Evolutionary conservation across 2,888 invertebrate species (phyloP).

Genomic region (Seira musarum): DNA sequence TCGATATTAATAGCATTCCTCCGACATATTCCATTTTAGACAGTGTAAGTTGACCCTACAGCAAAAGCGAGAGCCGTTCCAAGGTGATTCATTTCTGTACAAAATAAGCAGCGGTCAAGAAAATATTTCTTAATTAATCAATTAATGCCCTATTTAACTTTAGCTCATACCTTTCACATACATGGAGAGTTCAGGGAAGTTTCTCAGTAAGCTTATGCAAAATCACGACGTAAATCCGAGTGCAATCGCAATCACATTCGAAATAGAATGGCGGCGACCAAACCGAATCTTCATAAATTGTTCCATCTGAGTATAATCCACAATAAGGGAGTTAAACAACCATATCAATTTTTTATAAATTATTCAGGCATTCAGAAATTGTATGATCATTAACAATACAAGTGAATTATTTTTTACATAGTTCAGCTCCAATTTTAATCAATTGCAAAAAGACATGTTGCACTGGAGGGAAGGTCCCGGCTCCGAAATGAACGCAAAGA

Average conservation of each 20-base stretch:
- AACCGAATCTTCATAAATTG: not conserved
- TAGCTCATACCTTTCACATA: too few relatives aligned
- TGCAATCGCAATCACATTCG: conserved; percentile 21
- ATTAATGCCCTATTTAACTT: too few relatives aligned
- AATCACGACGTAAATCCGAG: conserved; percentile 19
- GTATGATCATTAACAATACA: too few relatives aligned
- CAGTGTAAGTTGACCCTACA: conserved; percentile 21
- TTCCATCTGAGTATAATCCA: conserved; percentile 32
- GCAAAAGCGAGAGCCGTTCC: conserved; percentile 30
- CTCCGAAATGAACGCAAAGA: conserved; percentile 34
- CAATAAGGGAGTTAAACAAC: conserved; percentile 29
- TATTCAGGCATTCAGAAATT: too few relatives aligned
- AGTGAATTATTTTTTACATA: conserved; percentile 19
- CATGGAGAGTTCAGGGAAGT: conserved; percentile 31
- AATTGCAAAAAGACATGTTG: conserved; percentile 34
- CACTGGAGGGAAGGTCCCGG: conserved; percentile 33
- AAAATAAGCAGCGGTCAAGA: too few relatives aligned
- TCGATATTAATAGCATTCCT: conserved; percentile 19
- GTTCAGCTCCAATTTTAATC: conserved; percentile 29
- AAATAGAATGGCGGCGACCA: not conserved
- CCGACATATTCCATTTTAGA: conserved; percentile 24
- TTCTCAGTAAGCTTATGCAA: conserved; percentile 30
- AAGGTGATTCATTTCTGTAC: conserved; percentile 9
- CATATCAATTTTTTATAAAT: not conserved
- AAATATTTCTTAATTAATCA: too few relatives aligned